Conservation (phyloP, 2,113 vertebrate species). For the Terrapene triunguis region DNA sequence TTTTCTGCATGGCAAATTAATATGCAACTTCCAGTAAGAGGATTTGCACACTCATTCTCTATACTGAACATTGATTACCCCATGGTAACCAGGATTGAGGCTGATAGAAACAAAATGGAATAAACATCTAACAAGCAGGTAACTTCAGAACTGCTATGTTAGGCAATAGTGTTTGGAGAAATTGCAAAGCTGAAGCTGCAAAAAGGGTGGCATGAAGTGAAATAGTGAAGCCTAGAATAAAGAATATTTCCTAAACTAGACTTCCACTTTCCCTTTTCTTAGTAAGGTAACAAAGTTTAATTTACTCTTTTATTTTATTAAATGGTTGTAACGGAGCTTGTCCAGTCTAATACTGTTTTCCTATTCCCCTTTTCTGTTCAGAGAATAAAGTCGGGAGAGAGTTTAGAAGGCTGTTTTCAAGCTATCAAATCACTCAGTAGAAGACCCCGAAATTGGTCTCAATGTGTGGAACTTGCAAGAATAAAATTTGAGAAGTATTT, state of each 20-base stretch:
- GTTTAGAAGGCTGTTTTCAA: conserved; percentile 95
- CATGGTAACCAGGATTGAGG: neutral
- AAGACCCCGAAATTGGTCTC: conserved; percentile 90
- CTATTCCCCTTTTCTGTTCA: conserved; percentile 56
- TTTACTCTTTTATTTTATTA: neutral
- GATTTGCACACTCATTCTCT: neutral
- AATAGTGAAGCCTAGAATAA: neutral
- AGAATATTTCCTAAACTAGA: neutral
- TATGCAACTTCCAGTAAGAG: neutral
- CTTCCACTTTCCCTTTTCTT: neutral
- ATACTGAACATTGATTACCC: neutral
- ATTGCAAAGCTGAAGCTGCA: neutral
- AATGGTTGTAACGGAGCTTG: neutral
- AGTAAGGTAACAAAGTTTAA: neutral
- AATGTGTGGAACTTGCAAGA: conserved; percentile 91
- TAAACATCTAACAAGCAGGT: neutral
- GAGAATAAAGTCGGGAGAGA: conserved; percentile 93
- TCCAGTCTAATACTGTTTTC: conserved; percentile 14
- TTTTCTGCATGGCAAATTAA: neutral
- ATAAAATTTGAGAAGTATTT: conserved; percentile 99
- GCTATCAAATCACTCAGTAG: conserved; percentile 94
- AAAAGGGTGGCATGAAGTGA: neutral
- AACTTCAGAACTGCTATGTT: neutral
- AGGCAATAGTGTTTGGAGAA: neutral
- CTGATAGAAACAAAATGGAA: neutral